A percentile compares a stretch with the other conserved stretches of the same genome.
These are phyloP conservation scores for Thymallus thymallus DNA, from an alignment of 2,113 vertebrate genomes.

Conservation along the genomic window DNA sequence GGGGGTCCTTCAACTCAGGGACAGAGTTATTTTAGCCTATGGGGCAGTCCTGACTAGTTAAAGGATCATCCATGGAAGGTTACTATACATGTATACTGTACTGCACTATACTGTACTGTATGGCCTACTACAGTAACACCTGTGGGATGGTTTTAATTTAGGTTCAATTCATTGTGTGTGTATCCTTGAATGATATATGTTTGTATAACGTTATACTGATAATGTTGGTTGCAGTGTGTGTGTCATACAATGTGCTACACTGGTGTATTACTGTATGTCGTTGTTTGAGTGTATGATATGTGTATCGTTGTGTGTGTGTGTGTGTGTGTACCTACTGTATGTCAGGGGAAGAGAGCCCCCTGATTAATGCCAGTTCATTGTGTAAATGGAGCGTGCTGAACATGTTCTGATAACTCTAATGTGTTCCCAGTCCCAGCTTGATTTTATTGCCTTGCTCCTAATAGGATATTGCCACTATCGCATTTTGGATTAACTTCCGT, in stretches of 20 bases:
- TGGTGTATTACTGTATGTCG: not conserved
- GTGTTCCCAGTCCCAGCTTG: slow-evolving; percentile 61
- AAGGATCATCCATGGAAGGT: slow-evolving; percentile 25
- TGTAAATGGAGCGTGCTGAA: slow-evolving; percentile 59
- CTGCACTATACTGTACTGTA: too few species aligned
- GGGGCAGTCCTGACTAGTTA: slow-evolving; percentile 39
- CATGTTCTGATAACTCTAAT: slow-evolving; percentile 63
- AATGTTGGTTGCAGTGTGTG: not conserved
- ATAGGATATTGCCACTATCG: slow-evolving; percentile 68
- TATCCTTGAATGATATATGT: not conserved
- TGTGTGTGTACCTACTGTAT: slow-evolving; percentile 36
- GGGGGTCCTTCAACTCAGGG: slow-evolving; percentile 53
- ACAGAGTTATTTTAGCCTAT: slow-evolving; percentile 52
- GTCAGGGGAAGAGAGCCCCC: slow-evolving; percentile 45
- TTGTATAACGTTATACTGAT: not conserved
- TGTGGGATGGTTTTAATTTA: too few species aligned
- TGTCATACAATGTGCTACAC: not conserved
- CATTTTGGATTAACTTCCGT: slow-evolving; percentile 70
- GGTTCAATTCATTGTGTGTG: not conserved
- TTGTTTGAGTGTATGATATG: not conserved
- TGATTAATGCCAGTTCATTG: slow-evolving; percentile 67
- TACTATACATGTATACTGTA: too few species aligned
- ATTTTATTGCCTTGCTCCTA: slow-evolving; percentile 68
- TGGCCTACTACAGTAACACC: too few species aligned
- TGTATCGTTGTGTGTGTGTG: slow-evolving; percentile 32